phyloP scores from a whole-genome alignment of 2,113 vertebrate species.

The Leptodactylus fuscus region DNA sequence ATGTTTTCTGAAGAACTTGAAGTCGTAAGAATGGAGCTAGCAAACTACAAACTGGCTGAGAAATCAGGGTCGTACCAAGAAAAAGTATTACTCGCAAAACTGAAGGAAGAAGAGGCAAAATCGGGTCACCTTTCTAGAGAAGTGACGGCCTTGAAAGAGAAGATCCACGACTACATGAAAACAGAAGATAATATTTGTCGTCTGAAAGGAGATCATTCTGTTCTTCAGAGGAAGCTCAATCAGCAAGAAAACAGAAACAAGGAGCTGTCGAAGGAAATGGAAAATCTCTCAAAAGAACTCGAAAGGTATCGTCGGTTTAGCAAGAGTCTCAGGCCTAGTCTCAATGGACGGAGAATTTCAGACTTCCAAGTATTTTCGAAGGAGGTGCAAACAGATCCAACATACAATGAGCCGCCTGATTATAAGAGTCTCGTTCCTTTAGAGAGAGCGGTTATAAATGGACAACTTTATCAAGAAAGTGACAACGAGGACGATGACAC shows the following conservation, averaged over 20 bases:
- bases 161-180: conserved; percentile 92
- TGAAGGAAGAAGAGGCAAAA: conserved; percentile 93
- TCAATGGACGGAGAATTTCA: conserved; percentile 91
- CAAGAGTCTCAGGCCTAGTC: conserved; percentile 84
- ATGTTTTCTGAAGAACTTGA: conserved; percentile 88
- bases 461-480: conserved; percentile 84
- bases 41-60: conserved; percentile 89
- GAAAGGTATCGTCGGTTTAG: conserved; percentile 91
- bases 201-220: conserved; percentile 85
- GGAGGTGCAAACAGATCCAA: conserved; percentile 92
- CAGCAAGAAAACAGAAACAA: conserved; percentile 94
- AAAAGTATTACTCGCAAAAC: conserved; percentile 86
- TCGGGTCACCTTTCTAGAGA: conserved; percentile 90
- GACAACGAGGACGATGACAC: conserved; percentile 79
- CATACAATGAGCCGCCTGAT: conserved; percentile 80
- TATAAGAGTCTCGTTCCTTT: conserved; percentile 82
- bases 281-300: conserved; percentile 89
- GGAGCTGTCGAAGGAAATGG: conserved; percentile 91
- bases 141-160: conserved; percentile 92
- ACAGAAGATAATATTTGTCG: conserved; percentile 89
- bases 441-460: conserved; percentile 84
- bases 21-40: conserved; percentile 84
- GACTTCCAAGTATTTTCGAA: conserved; percentile 90
- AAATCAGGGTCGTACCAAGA: conserved; percentile 91
- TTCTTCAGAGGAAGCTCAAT: conserved; percentile 89